These are phyloP conservation scores for Lepidurus packardi DNA, from an alignment of 1,140 invertebrate species.

Conservation along the genomic window DNA sequence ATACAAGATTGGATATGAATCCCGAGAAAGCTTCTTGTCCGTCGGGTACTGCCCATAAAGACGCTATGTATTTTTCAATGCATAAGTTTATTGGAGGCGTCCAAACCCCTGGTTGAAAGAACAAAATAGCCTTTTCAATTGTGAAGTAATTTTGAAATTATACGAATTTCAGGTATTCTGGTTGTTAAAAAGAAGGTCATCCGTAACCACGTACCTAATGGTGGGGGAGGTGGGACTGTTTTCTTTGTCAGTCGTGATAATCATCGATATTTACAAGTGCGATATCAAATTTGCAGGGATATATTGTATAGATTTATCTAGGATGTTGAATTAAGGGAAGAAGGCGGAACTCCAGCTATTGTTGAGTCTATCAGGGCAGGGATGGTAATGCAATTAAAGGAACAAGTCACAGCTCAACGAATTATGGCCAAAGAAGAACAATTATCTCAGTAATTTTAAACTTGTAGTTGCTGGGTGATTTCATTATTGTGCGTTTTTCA, in stretches of 20 bases:
- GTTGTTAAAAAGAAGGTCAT: slow-evolving; percentile 62
- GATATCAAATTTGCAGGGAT: slow-evolving; percentile 37
- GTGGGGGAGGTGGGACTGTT: slow-evolving; percentile 57
- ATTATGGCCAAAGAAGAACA: slow-evolving; percentile 67
- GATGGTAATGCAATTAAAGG: slow-evolving; percentile 77
- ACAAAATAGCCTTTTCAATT: slow-evolving; percentile 14
- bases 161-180: slow-evolving; percentile 50
- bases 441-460: slow-evolving; percentile 43
- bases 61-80: slow-evolving; percentile 83
- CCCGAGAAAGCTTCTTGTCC: slow-evolving; percentile 58
- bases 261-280: slow-evolving; percentile 51
- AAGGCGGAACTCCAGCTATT: slow-evolving; percentile 76
- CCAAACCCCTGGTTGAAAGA: slow-evolving; percentile 66
- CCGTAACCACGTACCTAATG: slow-evolving; percentile 50
- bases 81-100: slow-evolving; percentile 88
- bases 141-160: slow-evolving; percentile 29
- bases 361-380: slow-evolving; percentile 78
- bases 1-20: slow-evolving; percentile 78
- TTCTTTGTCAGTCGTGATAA: slow-evolving; percentile 54
- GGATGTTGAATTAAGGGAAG: slow-evolving; percentile 66
- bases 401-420: slow-evolving; percentile 63
- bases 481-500: slow-evolving; percentile 44
- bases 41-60: slow-evolving; percentile 65
- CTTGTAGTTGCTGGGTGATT: slow-evolving; percentile 66
- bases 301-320: slow-evolving; percentile 39